Percentiles rank a stretch among this genome's conserved stretches.
phyloP scores from a whole-genome alignment of 2,113 vertebrate species.

The Pterophyllum scalare region DNA sequence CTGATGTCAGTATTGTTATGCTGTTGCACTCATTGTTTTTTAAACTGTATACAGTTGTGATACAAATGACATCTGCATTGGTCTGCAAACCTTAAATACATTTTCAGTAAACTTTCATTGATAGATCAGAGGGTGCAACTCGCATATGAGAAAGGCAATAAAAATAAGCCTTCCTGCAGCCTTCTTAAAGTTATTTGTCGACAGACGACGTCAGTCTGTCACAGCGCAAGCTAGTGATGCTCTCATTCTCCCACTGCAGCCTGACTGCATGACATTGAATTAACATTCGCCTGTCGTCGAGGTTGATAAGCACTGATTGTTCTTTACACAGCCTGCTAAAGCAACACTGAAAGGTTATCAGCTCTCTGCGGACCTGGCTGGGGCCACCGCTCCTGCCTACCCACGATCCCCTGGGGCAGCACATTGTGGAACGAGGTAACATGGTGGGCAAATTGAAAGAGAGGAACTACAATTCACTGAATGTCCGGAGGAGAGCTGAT shows the following conservation, averaged over 20 bases:
- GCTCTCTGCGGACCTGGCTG: slow-evolving; percentile 69
- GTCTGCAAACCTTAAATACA: not conserved
- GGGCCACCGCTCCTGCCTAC: slow-evolving; percentile 57
- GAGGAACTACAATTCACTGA: slow-evolving; percentile 64
- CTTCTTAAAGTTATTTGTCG: slow-evolving; percentile 32
- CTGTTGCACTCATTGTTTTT: not conserved
- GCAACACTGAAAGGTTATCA: slow-evolving; percentile 76
- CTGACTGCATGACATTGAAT: slow-evolving; percentile 63
- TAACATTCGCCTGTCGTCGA: slow-evolving; percentile 69
- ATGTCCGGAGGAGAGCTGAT: slow-evolving; percentile 59
- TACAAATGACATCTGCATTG: slow-evolving; percentile 10
- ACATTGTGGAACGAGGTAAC: slow-evolving; percentile 63
- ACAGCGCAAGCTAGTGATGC: slow-evolving; percentile 7
- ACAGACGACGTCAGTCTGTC: slow-evolving; percentile 20
- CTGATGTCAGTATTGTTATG: not conserved
- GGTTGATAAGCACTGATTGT: slow-evolving; percentile 77
- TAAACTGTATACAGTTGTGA: not conserved
- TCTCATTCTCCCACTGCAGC: slow-evolving; percentile 41
- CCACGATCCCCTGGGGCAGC: slow-evolving; percentile 45
- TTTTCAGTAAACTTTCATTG: not conserved
- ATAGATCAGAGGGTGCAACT: slow-evolving; percentile 26
- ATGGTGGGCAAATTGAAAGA: slow-evolving; percentile 70
- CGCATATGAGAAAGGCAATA: slow-evolving; percentile 28
- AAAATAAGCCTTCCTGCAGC: slow-evolving; percentile 18
- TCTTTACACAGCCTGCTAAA: slow-evolving; percentile 71